Evolutionary conservation across 2,888 invertebrate species (phyloP).

Genomic region (Epistrophella euchroma): DNA sequence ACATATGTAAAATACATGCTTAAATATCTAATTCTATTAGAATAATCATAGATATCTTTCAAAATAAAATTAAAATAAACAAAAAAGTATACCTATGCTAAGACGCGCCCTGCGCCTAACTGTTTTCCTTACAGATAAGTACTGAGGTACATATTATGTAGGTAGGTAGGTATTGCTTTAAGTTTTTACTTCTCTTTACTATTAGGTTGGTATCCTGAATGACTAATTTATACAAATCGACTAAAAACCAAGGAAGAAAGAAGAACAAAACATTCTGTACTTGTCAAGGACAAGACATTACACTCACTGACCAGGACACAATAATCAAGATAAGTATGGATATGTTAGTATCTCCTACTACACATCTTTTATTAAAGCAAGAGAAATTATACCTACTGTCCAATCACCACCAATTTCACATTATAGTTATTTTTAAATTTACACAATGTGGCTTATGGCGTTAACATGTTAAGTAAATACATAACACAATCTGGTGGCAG

Average conservation of each 20-base stretch:
- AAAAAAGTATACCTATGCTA: too few relatives aligned
- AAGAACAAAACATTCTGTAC: conserved; percentile 6
- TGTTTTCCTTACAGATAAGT: too few relatives aligned
- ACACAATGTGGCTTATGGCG: not conserved
- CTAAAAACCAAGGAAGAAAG: not conserved
- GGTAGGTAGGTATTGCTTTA: not conserved
- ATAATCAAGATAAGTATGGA: not conserved
- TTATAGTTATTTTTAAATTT: not conserved
- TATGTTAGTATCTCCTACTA: too few relatives aligned
- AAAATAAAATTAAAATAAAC: too few relatives aligned
- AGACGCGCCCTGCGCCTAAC: too few relatives aligned
- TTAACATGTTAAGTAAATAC: conserved; percentile 1
- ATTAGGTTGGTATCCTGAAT: not conserved
- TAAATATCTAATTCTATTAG: too few relatives aligned
- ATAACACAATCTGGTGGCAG: conserved; percentile 1
- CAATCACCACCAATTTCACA: not conserved
- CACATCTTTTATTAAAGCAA: not conserved
- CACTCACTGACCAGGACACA: not conserved
- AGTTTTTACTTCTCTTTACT: not conserved
- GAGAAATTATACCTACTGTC: not conserved
- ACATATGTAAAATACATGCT: too few relatives aligned
- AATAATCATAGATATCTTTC: too few relatives aligned
- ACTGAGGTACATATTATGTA: too few relatives aligned
- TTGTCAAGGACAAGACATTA: not conserved
- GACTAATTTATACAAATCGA: conserved; percentile 28